Conservation (phyloP, 2,113 vertebrate species). For the Sarotherodon lohbergeri region DNA sequence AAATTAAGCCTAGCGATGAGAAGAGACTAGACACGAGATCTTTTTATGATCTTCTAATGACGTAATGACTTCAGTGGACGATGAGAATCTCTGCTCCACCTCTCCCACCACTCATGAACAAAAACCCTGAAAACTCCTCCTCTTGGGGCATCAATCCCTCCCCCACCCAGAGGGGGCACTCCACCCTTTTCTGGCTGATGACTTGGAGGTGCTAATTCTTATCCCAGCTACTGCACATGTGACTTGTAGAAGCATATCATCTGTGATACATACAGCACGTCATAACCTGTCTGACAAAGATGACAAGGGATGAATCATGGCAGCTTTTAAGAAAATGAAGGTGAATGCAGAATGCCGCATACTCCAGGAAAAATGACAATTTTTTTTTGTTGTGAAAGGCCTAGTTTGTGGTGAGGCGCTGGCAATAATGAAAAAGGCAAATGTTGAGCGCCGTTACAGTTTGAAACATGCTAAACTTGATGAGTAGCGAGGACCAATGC, state of each 20-base stretch:
- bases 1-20: conserved; percentile 31
- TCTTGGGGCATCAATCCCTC: background rate
- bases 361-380: background rate
- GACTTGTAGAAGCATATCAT: background rate
- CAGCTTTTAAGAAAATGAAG: background rate
- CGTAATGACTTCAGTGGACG: conserved; percentile 9
- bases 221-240: background rate
- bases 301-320: background rate
- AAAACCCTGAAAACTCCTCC: background rate
- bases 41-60: conserved; percentile 9
- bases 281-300: background rate
- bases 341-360: background rate
- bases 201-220: background rate
- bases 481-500: background rate
- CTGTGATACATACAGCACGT: background rate
- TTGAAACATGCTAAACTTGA: background rate
- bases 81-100: background rate
- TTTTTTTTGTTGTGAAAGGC: background rate
- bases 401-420: background rate
- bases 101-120: background rate
- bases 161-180: background rate
- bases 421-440: background rate
- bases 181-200: background rate
- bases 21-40: background rate
- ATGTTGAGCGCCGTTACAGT: background rate